A percentile compares a stretch with the other conserved stretches of the same genome.
phyloP scores from a whole-genome alignment of 2,888 invertebrate genomes.

The Papilio protenor region DNA sequence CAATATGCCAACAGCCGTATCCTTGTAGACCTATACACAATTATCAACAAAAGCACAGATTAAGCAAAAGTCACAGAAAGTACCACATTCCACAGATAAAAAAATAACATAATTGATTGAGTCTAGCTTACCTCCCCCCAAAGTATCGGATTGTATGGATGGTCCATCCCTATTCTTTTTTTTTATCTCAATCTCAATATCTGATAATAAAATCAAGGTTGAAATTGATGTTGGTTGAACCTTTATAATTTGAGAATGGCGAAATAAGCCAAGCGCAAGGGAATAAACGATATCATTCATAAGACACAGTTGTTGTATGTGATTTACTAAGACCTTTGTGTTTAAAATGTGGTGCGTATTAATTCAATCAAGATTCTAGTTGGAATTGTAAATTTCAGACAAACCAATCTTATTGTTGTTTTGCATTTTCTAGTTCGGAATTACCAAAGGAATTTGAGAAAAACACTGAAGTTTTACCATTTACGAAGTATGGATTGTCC shows the following conservation, averaged over 20 bases:
- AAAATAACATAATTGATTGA: too few relatives aligned
- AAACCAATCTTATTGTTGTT: slow-evolving; percentile 22
- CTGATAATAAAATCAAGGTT: slow-evolving; percentile 7
- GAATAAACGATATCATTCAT: neutral
- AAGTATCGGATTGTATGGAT: too few relatives aligned
- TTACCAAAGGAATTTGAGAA: slow-evolving; percentile 74
- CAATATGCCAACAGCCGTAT: too few relatives aligned
- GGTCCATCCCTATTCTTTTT: too few relatives aligned
- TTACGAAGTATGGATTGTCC: slow-evolving; percentile 74
- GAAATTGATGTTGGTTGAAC: neutral
- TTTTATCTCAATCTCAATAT: too few relatives aligned
- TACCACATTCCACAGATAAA: too few relatives aligned
- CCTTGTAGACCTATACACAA: too few relatives aligned
- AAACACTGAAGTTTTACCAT: slow-evolving; percentile 71
- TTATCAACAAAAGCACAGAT: too few relatives aligned
- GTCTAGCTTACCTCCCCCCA: too few relatives aligned
- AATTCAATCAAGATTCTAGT: slow-evolving; percentile 37
- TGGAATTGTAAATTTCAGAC: slow-evolving; percentile 30
- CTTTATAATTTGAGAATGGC: neutral
- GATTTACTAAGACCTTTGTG: neutral
- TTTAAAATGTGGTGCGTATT: slow-evolving; percentile 39
- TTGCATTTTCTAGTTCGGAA: slow-evolving; percentile 63
- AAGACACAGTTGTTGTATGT: neutral
- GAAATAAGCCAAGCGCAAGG: neutral
- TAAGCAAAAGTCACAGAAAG: too few relatives aligned